Evolutionary conservation across 2,888 invertebrate species (phyloP).

Genomic region (Cheilosia scutellata): DNA sequence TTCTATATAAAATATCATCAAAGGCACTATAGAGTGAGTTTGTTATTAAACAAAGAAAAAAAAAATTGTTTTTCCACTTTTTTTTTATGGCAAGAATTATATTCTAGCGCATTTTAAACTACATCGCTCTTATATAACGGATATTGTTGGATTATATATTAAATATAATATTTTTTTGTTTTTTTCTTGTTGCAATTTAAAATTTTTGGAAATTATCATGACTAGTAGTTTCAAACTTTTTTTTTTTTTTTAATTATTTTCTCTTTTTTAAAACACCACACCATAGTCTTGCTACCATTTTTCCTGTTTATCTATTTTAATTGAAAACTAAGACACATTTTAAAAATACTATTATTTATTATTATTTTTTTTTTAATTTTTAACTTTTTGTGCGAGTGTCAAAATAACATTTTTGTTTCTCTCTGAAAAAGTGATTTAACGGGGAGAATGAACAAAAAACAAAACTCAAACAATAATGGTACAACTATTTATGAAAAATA

Average conservation of each 20-base stretch:
- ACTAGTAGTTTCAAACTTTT: constrained; percentile 70
- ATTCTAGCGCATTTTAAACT: constrained; percentile 42
- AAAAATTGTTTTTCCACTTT: constrained; percentile 3
- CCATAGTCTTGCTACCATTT: constrained; percentile 53
- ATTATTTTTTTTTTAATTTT: constrained; percentile 25
- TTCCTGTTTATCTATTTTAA: not conserved
- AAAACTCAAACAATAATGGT: constrained; percentile 27
- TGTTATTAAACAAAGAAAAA: constrained; percentile 25
- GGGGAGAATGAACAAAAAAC: constrained; percentile 18
- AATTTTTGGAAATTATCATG: constrained; percentile 70
- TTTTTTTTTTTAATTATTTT: constrained; percentile 44
- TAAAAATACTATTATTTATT: constrained; percentile 11
- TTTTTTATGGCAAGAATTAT: constrained; percentile 67
- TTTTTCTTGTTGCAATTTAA: constrained; percentile 35
- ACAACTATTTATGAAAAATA: constrained; percentile 16
- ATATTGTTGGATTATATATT: constrained; percentile 24
- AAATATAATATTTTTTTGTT: constrained; percentile 13
- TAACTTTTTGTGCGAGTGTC: constrained; percentile 69
- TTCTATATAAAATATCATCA: constrained; percentile 66
- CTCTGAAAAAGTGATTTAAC: constrained; percentile 20
- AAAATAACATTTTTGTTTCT: constrained; percentile 39
- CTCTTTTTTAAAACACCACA: constrained; percentile 57
- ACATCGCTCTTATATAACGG: not conserved
- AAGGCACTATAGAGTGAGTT: constrained; percentile 70
- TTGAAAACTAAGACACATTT: constrained; percentile 30